Percentiles rank a stretch among this genome's conserved stretches.
Conservation (phyloP, 2,888 invertebrate species). For the Drosophila quinaria region DNA sequence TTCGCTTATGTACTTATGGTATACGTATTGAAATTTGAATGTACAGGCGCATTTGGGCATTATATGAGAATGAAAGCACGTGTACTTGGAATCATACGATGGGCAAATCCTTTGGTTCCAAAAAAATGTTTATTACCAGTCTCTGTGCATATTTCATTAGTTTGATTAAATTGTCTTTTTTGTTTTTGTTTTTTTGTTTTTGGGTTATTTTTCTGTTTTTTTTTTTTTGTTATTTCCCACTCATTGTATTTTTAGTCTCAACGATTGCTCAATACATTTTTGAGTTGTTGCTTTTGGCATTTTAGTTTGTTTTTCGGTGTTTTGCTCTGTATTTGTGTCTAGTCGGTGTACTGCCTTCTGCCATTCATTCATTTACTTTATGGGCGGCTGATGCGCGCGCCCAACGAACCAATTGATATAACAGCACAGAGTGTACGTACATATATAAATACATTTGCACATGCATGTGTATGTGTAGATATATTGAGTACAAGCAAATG, state of each 20-base stretch:
- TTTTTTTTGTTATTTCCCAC: conserved; percentile 27
- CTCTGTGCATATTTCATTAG: conserved; percentile 4
- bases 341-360: conserved; percentile 6
- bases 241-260: conserved; percentile 61
- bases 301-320: conserved; percentile 29
- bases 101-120: conserved; percentile 6
- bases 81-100: conserved; percentile 12
- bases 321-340: conserved; percentile 25
- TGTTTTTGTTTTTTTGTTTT: conserved; percentile 16
- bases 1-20: not conserved
- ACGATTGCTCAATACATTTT: conserved; percentile 47
- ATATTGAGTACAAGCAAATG: conserved; percentile 19
- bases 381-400: conserved; percentile 32
- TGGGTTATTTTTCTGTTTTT: conserved; percentile 7
- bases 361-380: conserved; percentile 44
- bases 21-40: conserved; percentile 1
- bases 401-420: conserved; percentile 50
- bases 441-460: not conserved
- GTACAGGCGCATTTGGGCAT: conserved; percentile 1
- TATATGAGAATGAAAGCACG: not conserved
- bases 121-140: not conserved
- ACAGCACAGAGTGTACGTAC: conserved; percentile 30
- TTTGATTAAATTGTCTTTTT: conserved; percentile 22
- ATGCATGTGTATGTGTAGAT: not conserved
- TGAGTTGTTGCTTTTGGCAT: conserved; percentile 33